phyloP scores from a whole-genome alignment of 1,140 invertebrate genomes.

The Drosophila trapezifrons region DNA sequence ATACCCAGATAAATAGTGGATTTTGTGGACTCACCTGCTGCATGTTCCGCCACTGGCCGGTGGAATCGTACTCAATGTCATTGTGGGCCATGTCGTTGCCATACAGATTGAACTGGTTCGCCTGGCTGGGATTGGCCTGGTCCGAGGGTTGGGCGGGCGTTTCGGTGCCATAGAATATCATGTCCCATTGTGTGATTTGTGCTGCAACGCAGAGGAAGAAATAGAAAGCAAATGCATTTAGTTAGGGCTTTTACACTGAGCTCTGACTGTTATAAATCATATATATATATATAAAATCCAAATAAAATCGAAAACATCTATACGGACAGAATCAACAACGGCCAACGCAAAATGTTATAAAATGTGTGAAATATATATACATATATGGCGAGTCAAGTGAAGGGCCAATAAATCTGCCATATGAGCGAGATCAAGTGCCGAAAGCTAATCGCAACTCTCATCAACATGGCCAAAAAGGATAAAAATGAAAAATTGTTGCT shows the following conservation, averaged over 20 bases:
- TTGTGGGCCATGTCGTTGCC: constrained; percentile 76
- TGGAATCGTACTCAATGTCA: constrained; percentile 68
- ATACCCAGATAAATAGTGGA: constrained; percentile 1
- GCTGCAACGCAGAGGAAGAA: constrained; percentile 72
- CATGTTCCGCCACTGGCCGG: constrained; percentile 81
- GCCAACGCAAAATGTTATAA: constrained; percentile 46
- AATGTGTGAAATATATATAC: constrained; percentile 50
- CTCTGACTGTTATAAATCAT: background rate
- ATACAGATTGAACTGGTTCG: constrained; percentile 53
- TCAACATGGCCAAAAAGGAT: constrained; percentile 17
- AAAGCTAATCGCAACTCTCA: constrained; percentile 63
- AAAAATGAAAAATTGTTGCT: constrained; percentile 65
- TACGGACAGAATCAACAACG: constrained; percentile 41
- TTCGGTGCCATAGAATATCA: constrained; percentile 91
- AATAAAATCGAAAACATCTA: constrained; percentile 30
- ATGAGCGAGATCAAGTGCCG: constrained; percentile 62
- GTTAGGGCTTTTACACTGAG: constrained; percentile 12
- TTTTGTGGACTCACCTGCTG: constrained; percentile 74
- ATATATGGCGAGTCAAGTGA: constrained; percentile 34
- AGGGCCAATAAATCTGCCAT: constrained; percentile 59
- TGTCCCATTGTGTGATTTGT: constrained; percentile 88
- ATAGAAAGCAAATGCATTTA: constrained; percentile 15
- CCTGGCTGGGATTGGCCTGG: constrained; percentile 58
- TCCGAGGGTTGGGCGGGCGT: constrained; percentile 86
- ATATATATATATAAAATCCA: constrained; percentile 17